Conservation (phyloP, 2,113 vertebrate species). For the Donacobius atricapilla region DNA sequence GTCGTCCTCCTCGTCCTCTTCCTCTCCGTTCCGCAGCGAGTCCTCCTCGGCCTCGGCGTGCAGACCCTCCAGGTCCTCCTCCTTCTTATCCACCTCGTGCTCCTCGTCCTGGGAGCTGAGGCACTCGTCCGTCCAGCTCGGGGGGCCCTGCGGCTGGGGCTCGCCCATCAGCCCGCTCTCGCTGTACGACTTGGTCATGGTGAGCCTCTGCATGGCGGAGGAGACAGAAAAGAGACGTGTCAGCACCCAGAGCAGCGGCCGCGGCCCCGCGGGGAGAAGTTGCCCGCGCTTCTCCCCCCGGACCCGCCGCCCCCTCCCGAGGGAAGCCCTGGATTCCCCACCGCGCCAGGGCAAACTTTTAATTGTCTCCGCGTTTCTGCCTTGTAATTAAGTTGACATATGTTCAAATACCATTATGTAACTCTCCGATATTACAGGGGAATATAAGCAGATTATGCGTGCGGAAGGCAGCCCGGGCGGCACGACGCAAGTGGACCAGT, state of each 20-base stretch:
- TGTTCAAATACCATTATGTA: constrained; percentile 51
- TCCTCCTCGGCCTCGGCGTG: constrained; percentile 66
- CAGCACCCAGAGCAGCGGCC: background rate
- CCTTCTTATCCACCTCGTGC: constrained; percentile 77
- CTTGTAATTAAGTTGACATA: background rate
- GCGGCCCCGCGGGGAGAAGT: background rate
- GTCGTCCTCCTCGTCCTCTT: constrained; percentile 76
- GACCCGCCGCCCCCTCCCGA: background rate
- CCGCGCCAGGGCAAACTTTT: background rate
- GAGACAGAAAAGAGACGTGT: background rate
- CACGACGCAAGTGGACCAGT: background rate
- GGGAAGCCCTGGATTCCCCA: background rate
- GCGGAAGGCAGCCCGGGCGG: background rate
- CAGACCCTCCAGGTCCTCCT: constrained; percentile 63
- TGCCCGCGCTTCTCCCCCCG: no score
- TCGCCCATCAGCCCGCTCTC: constrained; percentile 83
- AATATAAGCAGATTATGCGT: constrained; percentile 49
- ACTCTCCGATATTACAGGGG: constrained; percentile 37
- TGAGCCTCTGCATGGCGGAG: constrained; percentile 67
- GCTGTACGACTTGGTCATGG: constrained; percentile 92
- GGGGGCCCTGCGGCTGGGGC: constrained; percentile 77
- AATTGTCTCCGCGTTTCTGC: background rate
- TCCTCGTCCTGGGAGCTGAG: constrained; percentile 82
- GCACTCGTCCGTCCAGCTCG: constrained; percentile 81
- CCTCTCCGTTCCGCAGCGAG: constrained; percentile 61